Percentiles rank a stretch among this genome's conserved stretches.
Conservation (phyloP, 1,140 invertebrate genomes). For the Scaptomyza montana region DNA sequence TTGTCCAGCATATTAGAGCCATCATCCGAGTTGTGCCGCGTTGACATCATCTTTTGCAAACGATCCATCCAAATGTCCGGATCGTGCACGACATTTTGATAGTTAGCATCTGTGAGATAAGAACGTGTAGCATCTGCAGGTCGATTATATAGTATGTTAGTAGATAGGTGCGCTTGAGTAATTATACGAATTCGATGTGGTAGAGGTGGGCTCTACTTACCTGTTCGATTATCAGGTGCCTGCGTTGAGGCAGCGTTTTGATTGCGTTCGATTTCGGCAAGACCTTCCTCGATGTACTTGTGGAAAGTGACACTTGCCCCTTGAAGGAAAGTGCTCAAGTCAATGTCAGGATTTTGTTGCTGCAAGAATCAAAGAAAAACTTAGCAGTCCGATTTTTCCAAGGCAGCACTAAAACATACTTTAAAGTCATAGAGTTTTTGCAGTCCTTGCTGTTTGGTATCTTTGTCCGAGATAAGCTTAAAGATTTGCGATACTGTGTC, state of each 20-base stretch:
- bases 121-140: conserved; percentile 70
- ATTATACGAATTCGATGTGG: conserved; percentile 18
- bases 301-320: conserved; percentile 96
- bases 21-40: conserved; percentile 54
- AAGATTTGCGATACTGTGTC: conserved; percentile 95
- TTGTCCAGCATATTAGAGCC: conserved; percentile 72
- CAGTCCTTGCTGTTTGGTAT: conserved; percentile 94
- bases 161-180: conserved; percentile 44
- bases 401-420: conserved; percentile 55
- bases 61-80: conserved; percentile 82
- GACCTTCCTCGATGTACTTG: conserved; percentile 94
- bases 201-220: conserved; percentile 32
- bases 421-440: conserved; percentile 94
- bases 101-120: conserved; percentile 79
- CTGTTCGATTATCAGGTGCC: conserved; percentile 62
- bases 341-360: conserved; percentile 94
- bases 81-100: conserved; percentile 62
- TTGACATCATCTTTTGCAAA: conserved; percentile 64
- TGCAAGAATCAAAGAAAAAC: conserved; percentile 66
- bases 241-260: conserved; percentile 49
- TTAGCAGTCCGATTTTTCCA: neutral
- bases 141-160: conserved; percentile 35
- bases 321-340: conserved; percentile 94
- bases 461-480: conserved; percentile 95
- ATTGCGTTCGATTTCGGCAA: conserved; percentile 89